Evolutionary conservation across 2,113 vertebrate species (phyloP).

Genomic region (Takifugu flavidus): DNA sequence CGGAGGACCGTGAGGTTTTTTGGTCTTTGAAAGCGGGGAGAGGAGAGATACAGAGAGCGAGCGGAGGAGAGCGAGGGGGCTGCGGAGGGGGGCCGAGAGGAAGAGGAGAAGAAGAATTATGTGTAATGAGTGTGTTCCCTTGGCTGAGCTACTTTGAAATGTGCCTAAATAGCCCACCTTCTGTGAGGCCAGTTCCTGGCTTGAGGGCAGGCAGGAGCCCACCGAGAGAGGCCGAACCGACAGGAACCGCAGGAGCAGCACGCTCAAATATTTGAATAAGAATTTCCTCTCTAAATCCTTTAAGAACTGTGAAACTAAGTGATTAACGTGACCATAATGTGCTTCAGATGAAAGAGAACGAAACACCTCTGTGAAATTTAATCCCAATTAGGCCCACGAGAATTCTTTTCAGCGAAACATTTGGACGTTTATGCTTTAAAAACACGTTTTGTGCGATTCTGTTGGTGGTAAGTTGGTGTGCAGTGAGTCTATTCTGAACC

Average conservation of each 20-base stretch:
- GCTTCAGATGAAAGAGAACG: slow-evolving; percentile 30
- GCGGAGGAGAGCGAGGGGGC: slow-evolving; percentile 14
- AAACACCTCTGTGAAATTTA: slow-evolving; percentile 19
- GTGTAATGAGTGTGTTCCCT: slow-evolving; percentile 65
- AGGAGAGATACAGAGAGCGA: slow-evolving; percentile 33
- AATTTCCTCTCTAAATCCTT: slow-evolving; percentile 10
- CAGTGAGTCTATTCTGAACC: no score
- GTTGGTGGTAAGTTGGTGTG: no score
- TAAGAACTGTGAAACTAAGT: slow-evolving; percentile 11
- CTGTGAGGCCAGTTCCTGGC: slow-evolving; percentile 39
- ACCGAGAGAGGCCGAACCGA: slow-evolving; percentile 19
- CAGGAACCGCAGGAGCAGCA: slow-evolving; percentile 9
- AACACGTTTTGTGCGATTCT: background rate
- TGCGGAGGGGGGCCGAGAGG: background rate
- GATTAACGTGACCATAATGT: slow-evolving; percentile 15
- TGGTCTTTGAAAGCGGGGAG: slow-evolving; percentile 41
- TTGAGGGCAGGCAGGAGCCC: slow-evolving; percentile 29
- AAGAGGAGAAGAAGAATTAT: slow-evolving; percentile 58
- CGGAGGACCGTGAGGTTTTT: slow-evolving; percentile 48
- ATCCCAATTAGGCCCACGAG: slow-evolving; percentile 6
- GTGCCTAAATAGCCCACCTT: slow-evolving; percentile 67
- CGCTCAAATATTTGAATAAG: slow-evolving; percentile 5
- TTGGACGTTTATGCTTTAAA: background rate
- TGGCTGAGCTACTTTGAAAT: slow-evolving; percentile 71
- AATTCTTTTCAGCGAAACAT: slow-evolving; percentile 2